phyloP scores from a whole-genome alignment of 2,888 invertebrate genomes.

The Danaus chrysippus region DNA sequence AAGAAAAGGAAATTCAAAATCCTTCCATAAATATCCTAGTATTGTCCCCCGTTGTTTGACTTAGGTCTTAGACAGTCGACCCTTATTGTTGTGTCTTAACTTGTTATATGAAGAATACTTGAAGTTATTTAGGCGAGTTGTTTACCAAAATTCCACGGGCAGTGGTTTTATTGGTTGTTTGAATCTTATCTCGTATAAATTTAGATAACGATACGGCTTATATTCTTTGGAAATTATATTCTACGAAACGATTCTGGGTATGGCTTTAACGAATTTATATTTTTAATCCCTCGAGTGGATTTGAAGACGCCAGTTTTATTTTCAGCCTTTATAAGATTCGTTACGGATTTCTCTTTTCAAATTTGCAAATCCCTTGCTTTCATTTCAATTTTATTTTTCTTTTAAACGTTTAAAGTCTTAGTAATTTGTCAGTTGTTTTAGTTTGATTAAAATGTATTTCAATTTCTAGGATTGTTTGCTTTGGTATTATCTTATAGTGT shows the following conservation, averaged over 20 bases:
- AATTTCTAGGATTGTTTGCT: too few relatives aligned
- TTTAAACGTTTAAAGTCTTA: too few relatives aligned
- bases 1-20: conserved; percentile 2
- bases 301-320: conserved; percentile 11
- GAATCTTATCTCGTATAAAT: too few relatives aligned
- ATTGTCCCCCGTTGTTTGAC: conserved; percentile 4
- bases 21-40: conserved; percentile 3
- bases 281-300: conserved; percentile 11
- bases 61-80: conserved; percentile 6
- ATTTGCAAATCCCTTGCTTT: conserved; percentile 1
- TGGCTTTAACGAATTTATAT: not conserved
- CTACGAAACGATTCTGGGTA: not conserved
- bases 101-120: not conserved
- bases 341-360: conserved; percentile 7
- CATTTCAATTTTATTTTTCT: too few relatives aligned
- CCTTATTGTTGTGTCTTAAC: not conserved
- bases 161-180: conserved; percentile 1
- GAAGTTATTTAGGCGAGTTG: not conserved
- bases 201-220: not conserved
- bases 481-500: too few relatives aligned
- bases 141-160: not conserved
- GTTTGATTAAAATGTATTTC: too few relatives aligned
- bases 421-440: too few relatives aligned
- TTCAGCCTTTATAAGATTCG: not conserved
- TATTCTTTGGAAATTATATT: not conserved